Evolutionary conservation across 2,113 vertebrate genomes (phyloP), one percentile per base, ranked within the genome.

Genomic region (Poeciliopsis prolifica): DNA sequence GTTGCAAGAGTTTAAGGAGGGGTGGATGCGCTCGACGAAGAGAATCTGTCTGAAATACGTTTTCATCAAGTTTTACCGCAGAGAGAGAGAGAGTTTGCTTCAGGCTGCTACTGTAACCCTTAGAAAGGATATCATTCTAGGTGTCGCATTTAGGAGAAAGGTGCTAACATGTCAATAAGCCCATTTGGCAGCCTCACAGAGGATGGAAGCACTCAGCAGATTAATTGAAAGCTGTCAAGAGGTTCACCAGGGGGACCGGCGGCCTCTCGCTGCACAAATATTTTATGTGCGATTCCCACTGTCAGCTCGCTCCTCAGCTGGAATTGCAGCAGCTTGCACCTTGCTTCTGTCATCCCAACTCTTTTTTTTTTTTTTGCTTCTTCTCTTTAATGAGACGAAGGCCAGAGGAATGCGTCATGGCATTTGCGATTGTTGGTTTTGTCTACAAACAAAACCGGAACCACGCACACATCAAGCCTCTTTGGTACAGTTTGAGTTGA

Each of bases 151-250:
- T 28, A n/a, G 42, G 29, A 48, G 48, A 29, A 66, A 58, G n/a
- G 28, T 28, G 30, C 61, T 8, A 40, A 74, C 68, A 31, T 77
- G 77, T 78, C 87, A 63, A 81, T 77, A 68, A 68, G 17, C 19
- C 0, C 60, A 10, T 70, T 61, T 37, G 42, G 51, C 78, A 64
- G 60, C 5, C 61, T 61, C 61, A 0, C 13, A 13, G 35, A 62
- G 17, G 42, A 54, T 12, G 19, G 31, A 68, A 70, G 68, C 26
- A 3, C 76, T 80, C 65, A 17, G 62, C 80, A 61, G 28, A 31
- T 67, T 74, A 74, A 82, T 66, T 68, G 33, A 70, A 28, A 65
- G 77, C 73, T 66, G 72, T 63, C 13, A 24, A 30, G 10, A 61
- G 51, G n/a, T 70, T 65, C 62, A 66, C 62, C 24, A 26, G 65